Evolutionary conservation across 2,797 vertebrate genomes (phyloP), one percentile per base, ranked within the genome.

Genomic region (Mycteria americana): DNA sequence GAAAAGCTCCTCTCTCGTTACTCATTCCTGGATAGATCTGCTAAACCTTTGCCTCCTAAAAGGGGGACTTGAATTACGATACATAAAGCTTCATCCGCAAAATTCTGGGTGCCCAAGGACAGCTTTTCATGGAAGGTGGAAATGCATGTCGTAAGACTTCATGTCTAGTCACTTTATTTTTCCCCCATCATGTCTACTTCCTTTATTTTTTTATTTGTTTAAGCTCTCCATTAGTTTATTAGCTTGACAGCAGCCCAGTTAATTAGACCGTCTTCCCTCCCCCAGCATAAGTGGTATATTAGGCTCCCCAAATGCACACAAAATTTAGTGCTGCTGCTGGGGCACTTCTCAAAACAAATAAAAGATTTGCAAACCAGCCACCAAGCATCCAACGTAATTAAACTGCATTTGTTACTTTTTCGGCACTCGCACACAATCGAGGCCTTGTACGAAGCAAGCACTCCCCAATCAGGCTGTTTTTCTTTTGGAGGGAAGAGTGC

Each of bases 281-380:
- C 97, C 96, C 97, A 27, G 94, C 88, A 69, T 90, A 96, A 97
- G 94, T 88, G 95, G 95, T 10, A 60, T 56, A 96, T 92, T 96
- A 92, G 95, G 95, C 97, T 98, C 97, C 97, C 97, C 48, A 69
- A 97, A 97, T 92, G 96, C 96, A 97, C 97, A 98, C 97, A 98
- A 98, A 98, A 98, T 97, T 97, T 96, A 98, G 97, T 96, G 95
- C 97, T 93, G 88, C 97, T 94, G 97, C 94, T 62, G 97, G 83
- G 92, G 95, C 96, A 91, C 97, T 98, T 98, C 97, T 98, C 96
- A 98, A 98, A 98, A 98, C 98, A 98, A 98, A 98, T 98, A 98
- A 98, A 98, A 97, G 97, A 97, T 98, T 98, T 98, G 98, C 97
- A 97, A 98, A 97, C 80, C 96, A 98, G 97, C 97, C 98, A 98